Conservation (phyloP, 2,113 vertebrate species). For the Gallinago paraguaiae region DNA sequence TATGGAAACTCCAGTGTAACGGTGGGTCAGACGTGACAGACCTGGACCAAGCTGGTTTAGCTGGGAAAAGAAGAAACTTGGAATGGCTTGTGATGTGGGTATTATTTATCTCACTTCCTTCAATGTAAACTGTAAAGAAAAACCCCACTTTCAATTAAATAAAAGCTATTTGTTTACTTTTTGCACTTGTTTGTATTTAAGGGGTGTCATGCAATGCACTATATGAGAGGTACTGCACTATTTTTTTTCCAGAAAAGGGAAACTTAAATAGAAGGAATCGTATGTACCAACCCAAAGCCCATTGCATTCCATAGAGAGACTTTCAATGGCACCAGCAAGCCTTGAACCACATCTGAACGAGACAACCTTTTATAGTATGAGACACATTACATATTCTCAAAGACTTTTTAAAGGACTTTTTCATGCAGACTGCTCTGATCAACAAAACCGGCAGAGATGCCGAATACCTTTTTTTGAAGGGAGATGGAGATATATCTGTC, state of each 20-base stretch:
- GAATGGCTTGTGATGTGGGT: background rate
- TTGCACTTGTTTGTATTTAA: background rate
- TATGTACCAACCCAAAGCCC: background rate
- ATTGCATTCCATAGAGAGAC: background rate
- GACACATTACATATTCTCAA: background rate
- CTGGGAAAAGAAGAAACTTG: background rate
- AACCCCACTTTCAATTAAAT: conserved; percentile 7
- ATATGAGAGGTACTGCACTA: background rate
- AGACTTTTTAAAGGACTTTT: background rate
- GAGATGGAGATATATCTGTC: background rate
- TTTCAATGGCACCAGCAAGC: background rate
- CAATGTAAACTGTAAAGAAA: background rate
- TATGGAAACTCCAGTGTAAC: background rate
- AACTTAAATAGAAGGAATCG: background rate
- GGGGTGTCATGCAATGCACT: background rate
- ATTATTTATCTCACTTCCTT: background rate
- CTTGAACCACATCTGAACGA: background rate
- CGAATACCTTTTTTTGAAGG: background rate
- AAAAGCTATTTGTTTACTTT: conserved; percentile 61
- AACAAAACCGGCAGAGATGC: background rate
- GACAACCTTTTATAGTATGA: background rate
- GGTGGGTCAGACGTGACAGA: background rate
- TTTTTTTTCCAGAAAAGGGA: background rate
- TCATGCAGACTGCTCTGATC: background rate
- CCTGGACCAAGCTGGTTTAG: background rate